Conservation (phyloP, 2,113 vertebrate species). For the Vanacampus margaritifer region DNA sequence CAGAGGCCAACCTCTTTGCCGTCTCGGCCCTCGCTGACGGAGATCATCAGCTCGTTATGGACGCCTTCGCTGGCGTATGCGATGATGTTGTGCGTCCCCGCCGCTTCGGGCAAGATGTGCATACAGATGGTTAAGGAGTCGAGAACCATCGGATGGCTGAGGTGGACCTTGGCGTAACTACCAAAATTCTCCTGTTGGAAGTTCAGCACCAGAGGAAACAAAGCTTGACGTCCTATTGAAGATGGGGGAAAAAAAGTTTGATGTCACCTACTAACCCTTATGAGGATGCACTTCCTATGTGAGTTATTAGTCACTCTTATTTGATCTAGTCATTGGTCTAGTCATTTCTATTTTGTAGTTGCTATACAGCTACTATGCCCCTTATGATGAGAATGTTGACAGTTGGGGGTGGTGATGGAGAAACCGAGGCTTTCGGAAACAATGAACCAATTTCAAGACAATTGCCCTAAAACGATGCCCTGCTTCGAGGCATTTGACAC, state of each 20-base stretch:
- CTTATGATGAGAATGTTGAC: no score
- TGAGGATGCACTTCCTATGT: no score
- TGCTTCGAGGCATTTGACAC: no score
- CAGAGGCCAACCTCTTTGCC: slow-evolving; percentile 67
- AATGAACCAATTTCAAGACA: no score
- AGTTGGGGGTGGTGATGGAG: no score
- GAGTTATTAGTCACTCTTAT: no score
- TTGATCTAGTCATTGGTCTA: no score
- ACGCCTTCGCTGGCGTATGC: slow-evolving; percentile 71
- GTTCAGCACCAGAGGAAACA: slow-evolving; percentile 73
- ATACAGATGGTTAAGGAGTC: slow-evolving; percentile 76
- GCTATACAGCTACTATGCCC: no score
- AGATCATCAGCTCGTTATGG: slow-evolving; percentile 75
- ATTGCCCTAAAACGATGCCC: no score
- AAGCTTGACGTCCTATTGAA: slow-evolving; percentile 44
- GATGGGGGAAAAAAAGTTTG: slow-evolving; percentile 4
- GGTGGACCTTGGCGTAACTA: slow-evolving; percentile 67
- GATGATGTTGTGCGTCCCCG: slow-evolving; percentile 65
- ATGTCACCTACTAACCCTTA: not conserved
- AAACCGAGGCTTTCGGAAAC: no score
- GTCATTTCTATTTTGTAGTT: no score
- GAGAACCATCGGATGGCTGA: slow-evolving; percentile 62
- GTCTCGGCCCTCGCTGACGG: slow-evolving; percentile 41
- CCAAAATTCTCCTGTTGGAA: slow-evolving; percentile 67
- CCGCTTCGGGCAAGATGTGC: slow-evolving; percentile 49